Base-by-base conservation (phyloP, 2,797 vertebrate genomes). In the Cyprinella venusta region DNA sequence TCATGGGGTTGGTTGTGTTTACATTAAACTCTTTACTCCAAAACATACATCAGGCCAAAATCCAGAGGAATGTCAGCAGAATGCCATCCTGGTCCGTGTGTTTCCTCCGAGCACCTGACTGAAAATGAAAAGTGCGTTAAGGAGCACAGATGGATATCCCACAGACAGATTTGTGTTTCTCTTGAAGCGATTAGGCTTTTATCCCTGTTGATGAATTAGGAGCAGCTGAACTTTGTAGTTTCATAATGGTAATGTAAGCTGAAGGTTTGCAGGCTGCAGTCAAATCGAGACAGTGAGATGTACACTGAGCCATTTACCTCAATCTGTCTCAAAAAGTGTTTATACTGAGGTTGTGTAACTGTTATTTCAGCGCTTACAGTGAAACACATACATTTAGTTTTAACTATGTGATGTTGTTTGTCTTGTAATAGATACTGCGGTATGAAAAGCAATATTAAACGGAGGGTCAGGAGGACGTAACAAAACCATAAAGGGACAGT, bases 161-260 rank as follows among this genome's bases (percentile, higher is more conserved):
- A 56, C 61, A 67, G 72, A 82, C 42, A 69, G 36, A 59, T 67
- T 26, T 74, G 70, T 74, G 42, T 45, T 50, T 52, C 48, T 76
- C 72, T 76, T 76, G 36, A 76, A 76, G 48, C 10, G 24, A 68
- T 82, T 76, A 68, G 16, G 12, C n/a, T 67, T 74, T 82, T 76
- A 82, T 82, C 50, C 48, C 48, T 21, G 71, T 54, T 81, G 59
- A 72, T 75, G 45, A 48, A 65, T 67, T 67, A 38, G 33, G 16
- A 65, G 61, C 21, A 67, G 71, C 48, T 79, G 77, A 79, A 77
- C 24, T 77, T 16, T 64, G 75, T 63, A 63, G 30, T 64, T 64
- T 64, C 61, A 65, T 50, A 24, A 63, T 75, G 61, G 59, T 54
- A 74, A 65, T 50, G 45, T 45, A 74, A 81, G 21, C 8, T 38